Base-by-base conservation (phyloP, 2,888 invertebrate species). In the Synergus gifuensis region DNA sequence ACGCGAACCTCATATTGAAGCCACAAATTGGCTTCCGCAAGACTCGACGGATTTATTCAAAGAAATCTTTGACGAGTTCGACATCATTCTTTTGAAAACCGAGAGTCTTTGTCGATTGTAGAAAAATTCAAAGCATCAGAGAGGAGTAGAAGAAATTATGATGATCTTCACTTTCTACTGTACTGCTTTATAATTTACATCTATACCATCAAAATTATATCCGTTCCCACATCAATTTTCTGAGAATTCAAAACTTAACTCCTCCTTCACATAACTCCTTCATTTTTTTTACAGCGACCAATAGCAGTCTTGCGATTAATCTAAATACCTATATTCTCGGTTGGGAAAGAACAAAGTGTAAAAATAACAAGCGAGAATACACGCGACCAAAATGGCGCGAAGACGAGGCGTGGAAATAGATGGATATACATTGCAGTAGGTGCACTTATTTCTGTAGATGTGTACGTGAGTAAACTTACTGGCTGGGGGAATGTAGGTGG, bases 381-480 rank as follows among this genome's bases (percentile, higher is more conserved):
- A 87, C 88, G 87, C 88, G 85, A 84, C 81, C 79, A 79, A 82
- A 82, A 78, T 85, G 87, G 79, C 78, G 77, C 77, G 64, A 58
- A 49, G 63, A 78, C 60, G 46, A 63, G 66, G 54, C 78, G 78
- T 54, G 78, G 78, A 62, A 76, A 78, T 78, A 76, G 78, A 76
- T 73, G 76, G 44, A 46, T 67, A 46, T 67, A 69, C 28, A 36
- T 73, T 66, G 40, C 28, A 28, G 73, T 73, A 28, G 36, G 46
- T 28, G 36, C 54, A 54, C 54, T 28, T 66, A 49, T 28, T 16
- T 69, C 11, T 18, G 18, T 58, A 9, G 4, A 1, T 4, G 54
- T 40, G 54, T 60, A 12, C 60, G 60, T 60, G 1, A 22, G 60
- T 11, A 60, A 54, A 60, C 60, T 60, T 22, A 22, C 22, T 22